Base-by-base conservation (phyloP, 2,113 vertebrate genomes). In the Rhombomys opimus region DNA sequence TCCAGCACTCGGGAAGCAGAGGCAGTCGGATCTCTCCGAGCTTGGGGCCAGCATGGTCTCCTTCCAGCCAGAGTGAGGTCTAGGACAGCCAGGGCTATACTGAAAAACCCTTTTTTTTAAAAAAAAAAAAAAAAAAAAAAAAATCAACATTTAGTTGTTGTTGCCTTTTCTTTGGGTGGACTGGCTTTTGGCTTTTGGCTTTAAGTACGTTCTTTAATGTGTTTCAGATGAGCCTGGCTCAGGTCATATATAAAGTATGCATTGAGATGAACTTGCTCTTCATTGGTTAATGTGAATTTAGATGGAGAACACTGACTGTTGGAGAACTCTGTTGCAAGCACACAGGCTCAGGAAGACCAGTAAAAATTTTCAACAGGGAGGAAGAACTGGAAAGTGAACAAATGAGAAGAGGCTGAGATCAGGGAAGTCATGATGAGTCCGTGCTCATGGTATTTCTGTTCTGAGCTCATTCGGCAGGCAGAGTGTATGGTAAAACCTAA, bases 281-380 rank as follows among this genome's bases (percentile, higher is more conserved):
- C 77, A 22, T 23, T 61, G 35, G 80, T 38, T 84, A 61, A 38
- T 84, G 35, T 82, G 35, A 82, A 15, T 3, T 22, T 23, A 41
- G 22, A 8, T 61, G 57, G 80, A 57, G 80, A 84, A 61, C 57
- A 61, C 6, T 14, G 57, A 59, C 61, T 61, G 20, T 14, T 82
- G 12, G 20, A 46, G 46, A 46, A 46, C 20, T 82, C 80, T 38
- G 35, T 35, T 15, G 35, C 20, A 11, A 20, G 32, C 25, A 10
- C 18, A 15, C 12, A 7, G 35, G 13, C 6, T 84, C 5, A 41
- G 5, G 1, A 61, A 25, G 35, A 32, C 32, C 0, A 1, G 17
- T 18, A 35, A 81, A 23, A n/a, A 5, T 30, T 78, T 52, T 35
- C 52, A 84, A 38, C 3, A 38, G 22, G 54, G 57, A 61, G 57